Base-by-base conservation (phyloP, 2,113 vertebrate genomes). In the Poeciliopsis turrubarensis region DNA sequence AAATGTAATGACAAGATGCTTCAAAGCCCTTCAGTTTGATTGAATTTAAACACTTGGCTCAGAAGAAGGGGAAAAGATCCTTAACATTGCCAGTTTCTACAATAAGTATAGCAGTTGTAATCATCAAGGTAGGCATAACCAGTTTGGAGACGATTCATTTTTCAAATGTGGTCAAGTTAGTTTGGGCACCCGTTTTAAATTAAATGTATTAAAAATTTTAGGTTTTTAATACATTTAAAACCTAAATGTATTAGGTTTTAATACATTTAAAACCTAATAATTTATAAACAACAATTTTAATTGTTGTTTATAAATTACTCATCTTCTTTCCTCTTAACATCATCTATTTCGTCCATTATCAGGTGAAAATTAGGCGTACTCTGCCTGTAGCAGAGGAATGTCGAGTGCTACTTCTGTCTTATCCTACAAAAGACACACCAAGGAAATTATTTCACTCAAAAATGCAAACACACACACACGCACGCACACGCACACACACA, bases 401-500 rank as follows among this genome's bases (percentile, higher is more conserved):
- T 57, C n/a, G 51, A 57, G 51, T n/a, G 22, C 25, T 7, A n/a
- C 51, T 57, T 57, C 7, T 25, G 25, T 57, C 51, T 32, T 7
- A 31, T 31, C 31, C 7, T 22, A 6, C 37, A 66, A 37, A 65
- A 11, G 12, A n/a, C 22, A 70, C 41, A 63, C 37, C 2, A 26
- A 67, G 22, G 69, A 61, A 34, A 41, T 60, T 39, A 34, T 26
- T 44, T 65, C 57, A 68, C 44, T 68, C 27, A 34, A 5, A 63
- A 26, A 73, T 9, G 30, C 66, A 78, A 7, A n/a, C 39, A 47
- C 44, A 19, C 44, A 39, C 63, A 78, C 10, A 26, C 39, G 17
- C 73, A 31, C 7, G 57, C 83, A 70, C 63, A 70, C 63, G 27
- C 63, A 76, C 39, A 25, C 73, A 54, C 22, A 66, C 83, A 81